Conservation (phyloP, 2,113 vertebrate genomes). For the Epinephelus lanceolatus region DNA sequence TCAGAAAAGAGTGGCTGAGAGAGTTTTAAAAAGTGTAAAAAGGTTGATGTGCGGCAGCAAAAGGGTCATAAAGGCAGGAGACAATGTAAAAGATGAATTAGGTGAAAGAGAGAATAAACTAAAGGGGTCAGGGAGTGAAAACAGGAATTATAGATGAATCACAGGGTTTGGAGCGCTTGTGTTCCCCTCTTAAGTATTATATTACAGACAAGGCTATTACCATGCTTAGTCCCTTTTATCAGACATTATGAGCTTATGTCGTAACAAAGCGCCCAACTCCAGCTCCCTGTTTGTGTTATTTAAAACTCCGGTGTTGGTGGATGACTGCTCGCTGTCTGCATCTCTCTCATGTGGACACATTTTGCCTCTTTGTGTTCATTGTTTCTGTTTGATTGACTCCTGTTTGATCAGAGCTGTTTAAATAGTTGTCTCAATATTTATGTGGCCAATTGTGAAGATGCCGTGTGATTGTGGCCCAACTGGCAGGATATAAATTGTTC, state of each 20-base stretch:
- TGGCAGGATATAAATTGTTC: conserved; percentile 54
- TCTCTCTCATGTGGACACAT: conserved; percentile 13
- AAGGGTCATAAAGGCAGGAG: background rate
- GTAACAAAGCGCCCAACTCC: conserved; percentile 2
- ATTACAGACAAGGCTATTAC: conserved; percentile 6
- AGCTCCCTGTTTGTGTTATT: conserved; percentile 10
- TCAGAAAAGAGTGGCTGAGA: background rate
- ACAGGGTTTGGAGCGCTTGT: conserved; percentile 1
- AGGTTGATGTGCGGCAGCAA: conserved; percentile 4
- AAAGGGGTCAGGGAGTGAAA: conserved; percentile 1
- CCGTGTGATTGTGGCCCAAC: conserved; percentile 42
- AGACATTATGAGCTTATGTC: conserved; percentile 8
- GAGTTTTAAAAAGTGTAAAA: conserved; percentile 4
- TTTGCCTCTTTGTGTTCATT: conserved; percentile 18
- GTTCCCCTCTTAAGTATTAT: conserved; percentile 2
- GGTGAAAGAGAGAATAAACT: background rate
- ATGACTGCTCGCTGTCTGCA: background rate
- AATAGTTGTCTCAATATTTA: conserved; percentile 74
- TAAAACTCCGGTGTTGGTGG: conserved; percentile 7
- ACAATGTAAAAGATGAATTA: background rate
- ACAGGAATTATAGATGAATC: conserved; percentile 27
- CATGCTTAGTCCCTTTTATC: conserved; percentile 12
- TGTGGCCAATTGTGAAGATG: conserved; percentile 54
- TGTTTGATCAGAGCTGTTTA: conserved; percentile 70
- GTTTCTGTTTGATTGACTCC: conserved; percentile 52